A percentile compares a stretch with the other conserved stretches of the same genome.
phyloP scores from a whole-genome alignment of 2,888 invertebrate genomes.

The Cybosia mesomella region DNA sequence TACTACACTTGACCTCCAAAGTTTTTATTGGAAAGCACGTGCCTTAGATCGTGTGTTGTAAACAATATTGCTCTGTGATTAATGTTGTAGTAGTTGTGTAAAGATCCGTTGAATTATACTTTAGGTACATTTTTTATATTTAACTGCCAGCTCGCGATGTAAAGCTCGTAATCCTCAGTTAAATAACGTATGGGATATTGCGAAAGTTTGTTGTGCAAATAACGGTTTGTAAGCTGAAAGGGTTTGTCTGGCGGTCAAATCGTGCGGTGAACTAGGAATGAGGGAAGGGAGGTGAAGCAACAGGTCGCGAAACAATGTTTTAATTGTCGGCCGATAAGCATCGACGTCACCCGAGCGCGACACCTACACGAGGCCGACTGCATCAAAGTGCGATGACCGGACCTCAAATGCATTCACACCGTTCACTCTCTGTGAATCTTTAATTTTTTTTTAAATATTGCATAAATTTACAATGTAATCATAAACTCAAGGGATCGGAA shows the following conservation, averaged over 20 bases:
- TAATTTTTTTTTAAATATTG: constrained; percentile 51
- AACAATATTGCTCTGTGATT: constrained; percentile 65
- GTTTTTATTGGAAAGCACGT: constrained; percentile 86
- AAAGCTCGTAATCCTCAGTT: constrained; percentile 2
- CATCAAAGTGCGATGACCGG: constrained; percentile 79
- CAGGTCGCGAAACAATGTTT: constrained; percentile 85
- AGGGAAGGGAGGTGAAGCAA: constrained; percentile 72
- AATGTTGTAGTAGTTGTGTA: constrained; percentile 41
- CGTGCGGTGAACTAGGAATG: constrained; percentile 58
- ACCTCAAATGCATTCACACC: constrained; percentile 73
- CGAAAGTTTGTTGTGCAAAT: constrained; percentile 55
- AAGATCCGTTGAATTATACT: constrained; percentile 24
- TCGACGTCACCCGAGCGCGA: constrained; percentile 82
- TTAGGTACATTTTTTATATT: background rate
- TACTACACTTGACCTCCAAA: constrained; percentile 87
- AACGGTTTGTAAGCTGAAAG: constrained; percentile 44
- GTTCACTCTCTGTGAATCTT: constrained; percentile 52
- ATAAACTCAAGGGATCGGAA: constrained; percentile 25
- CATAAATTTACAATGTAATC: constrained; percentile 50
- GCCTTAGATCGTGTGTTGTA: constrained; percentile 78
- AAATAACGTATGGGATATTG: constrained; percentile 47
- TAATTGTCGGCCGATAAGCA: constrained; percentile 84
- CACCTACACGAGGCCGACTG: constrained; percentile 65
- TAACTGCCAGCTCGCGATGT: background rate
- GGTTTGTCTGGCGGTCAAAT: constrained; percentile 60